These are phyloP conservation scores for Euborellia annulipes DNA, from an alignment of 1,140 invertebrate species.

Conservation along the genomic window DNA sequence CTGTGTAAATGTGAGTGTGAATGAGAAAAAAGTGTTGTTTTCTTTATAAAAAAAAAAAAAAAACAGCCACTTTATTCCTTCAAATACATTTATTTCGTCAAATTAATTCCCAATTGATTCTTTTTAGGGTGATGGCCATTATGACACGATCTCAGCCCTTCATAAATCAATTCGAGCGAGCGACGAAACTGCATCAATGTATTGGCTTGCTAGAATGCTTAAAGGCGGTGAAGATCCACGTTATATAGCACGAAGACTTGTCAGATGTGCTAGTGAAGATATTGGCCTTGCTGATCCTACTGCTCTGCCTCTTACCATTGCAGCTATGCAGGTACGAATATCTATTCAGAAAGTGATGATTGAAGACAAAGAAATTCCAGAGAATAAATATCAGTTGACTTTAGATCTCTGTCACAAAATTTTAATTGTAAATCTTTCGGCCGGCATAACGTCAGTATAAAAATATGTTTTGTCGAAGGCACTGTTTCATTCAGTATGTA, in stretches of 20 bases:
- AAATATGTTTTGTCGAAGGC: no score
- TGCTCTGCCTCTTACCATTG: slow-evolving; percentile 28
- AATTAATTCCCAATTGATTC: no score
- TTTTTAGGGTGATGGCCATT: slow-evolving; percentile 57
- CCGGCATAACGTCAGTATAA: no score
- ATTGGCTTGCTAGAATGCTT: slow-evolving; percentile 69
- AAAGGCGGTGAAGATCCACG: slow-evolving; percentile 67
- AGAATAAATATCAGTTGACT: not conserved
- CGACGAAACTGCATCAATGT: slow-evolving; percentile 64
- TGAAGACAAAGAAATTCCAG: not conserved
- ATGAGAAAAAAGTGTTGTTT: no score
- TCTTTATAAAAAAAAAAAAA: no score
- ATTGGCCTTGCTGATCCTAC: slow-evolving; percentile 39
- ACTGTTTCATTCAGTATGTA: no score
- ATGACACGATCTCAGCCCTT: slow-evolving; percentile 65
- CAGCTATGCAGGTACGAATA: slow-evolving; percentile 25
- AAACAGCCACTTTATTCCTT: no score
- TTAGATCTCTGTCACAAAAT: slow-evolving; percentile 39
- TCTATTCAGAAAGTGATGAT: not conserved
- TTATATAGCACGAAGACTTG: slow-evolving; percentile 61
- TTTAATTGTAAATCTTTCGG: no score
- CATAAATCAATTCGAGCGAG: slow-evolving; percentile 75
- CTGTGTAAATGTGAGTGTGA: no score
- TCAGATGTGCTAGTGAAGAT: slow-evolving; percentile 64
- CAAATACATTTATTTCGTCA: no score